Evolutionary conservation across 1,140 invertebrate genomes (phyloP).

Genomic region (Bactericera cockerelli): DNA sequence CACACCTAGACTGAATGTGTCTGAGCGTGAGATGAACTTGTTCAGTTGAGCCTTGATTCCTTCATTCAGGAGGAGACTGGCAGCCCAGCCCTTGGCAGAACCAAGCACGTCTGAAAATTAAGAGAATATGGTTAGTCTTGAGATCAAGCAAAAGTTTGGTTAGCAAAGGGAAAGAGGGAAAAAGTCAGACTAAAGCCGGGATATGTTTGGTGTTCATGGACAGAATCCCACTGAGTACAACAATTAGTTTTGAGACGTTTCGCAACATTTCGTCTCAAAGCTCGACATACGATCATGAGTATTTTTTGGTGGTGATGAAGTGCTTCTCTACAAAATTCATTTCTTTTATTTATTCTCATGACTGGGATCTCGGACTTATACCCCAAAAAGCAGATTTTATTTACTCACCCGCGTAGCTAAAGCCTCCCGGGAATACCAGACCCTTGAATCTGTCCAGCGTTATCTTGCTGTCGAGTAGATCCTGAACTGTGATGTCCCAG

Average conservation of each 20-base stretch:
- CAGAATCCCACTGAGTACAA: no score
- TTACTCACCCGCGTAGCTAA: slow-evolving; percentile 76
- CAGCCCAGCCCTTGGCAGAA: slow-evolving; percentile 95
- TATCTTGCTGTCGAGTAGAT: slow-evolving; percentile 51
- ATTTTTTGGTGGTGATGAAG: no score
- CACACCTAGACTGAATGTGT: slow-evolving; percentile 91
- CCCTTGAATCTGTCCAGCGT: slow-evolving; percentile 69
- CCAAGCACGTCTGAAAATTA: slow-evolving; percentile 70
- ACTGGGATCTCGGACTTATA: no score
- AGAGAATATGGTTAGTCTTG: background rate
- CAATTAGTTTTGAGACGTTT: no score
- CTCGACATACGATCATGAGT: no score
- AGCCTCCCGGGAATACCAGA: slow-evolving; percentile 89
- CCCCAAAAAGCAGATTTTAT: no score
- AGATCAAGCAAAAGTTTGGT: background rate
- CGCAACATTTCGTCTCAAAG: no score
- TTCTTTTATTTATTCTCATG: no score
- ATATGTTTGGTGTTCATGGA: no score
- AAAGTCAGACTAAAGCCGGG: no score
- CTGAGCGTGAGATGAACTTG: slow-evolving; percentile 46
- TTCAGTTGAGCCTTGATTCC: slow-evolving; percentile 51
- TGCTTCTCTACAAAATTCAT: no score
- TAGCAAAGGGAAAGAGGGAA: background rate
- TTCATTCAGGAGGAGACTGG: slow-evolving; percentile 60
- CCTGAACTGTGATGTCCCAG: slow-evolving; percentile 84